Evolutionary conservation across 2,113 vertebrate genomes (phyloP).

Genomic region (Uria aalge): DNA sequence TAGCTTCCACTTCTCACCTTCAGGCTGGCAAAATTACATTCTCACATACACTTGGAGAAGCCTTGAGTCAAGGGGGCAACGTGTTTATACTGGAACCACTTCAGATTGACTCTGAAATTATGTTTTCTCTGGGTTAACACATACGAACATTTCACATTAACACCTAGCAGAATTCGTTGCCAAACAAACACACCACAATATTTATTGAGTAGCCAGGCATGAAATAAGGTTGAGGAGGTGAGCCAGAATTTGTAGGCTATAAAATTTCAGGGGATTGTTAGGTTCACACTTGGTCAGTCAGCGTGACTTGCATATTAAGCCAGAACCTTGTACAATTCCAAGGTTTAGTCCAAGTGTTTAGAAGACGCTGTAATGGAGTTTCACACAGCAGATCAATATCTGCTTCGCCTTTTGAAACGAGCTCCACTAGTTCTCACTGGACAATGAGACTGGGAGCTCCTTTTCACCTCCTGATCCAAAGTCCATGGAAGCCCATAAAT

Average conservation of each 20-base stretch:
- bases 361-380: background rate
- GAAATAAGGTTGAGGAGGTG: background rate
- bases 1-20: background rate
- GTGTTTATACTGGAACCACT: background rate
- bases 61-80: background rate
- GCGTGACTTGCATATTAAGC: background rate
- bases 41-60: background rate
- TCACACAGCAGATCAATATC: constrained; percentile 12
- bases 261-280: background rate
- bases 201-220: background rate
- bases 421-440: background rate
- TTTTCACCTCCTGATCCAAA: background rate
- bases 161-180: background rate
- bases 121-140: background rate
- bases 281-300: background rate
- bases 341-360: background rate
- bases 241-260: background rate
- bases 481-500: background rate
- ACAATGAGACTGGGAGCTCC: background rate
- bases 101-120: background rate
- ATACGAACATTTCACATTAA: background rate
- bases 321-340: background rate
- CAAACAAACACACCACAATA: background rate
- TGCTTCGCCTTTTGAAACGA: background rate
- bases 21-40: background rate